phyloP scores from a whole-genome alignment of 2,888 invertebrate genomes.

The Calameuta idolon region DNA sequence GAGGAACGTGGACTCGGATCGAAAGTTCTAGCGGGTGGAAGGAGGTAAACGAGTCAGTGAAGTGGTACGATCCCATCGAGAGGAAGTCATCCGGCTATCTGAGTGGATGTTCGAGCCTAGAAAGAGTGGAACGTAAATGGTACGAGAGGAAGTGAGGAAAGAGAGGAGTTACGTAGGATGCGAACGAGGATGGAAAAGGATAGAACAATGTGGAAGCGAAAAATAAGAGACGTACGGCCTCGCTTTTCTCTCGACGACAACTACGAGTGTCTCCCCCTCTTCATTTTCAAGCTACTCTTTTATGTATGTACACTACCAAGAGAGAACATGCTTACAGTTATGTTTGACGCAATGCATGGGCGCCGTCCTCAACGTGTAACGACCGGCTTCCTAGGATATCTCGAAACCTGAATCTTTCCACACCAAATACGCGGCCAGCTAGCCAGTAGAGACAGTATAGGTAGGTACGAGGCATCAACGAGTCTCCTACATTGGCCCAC shows the following conservation, averaged over 20 bases:
- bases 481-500: not conserved
- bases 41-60: not conserved
- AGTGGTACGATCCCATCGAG: not conserved
- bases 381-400: constrained; percentile 27
- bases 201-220: not conserved
- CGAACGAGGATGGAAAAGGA: not conserved
- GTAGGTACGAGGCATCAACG: not conserved
- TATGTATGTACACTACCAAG: constrained; percentile 2
- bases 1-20: not conserved
- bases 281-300: constrained; percentile 5
- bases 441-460: not conserved
- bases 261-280: not conserved
- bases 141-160: not conserved
- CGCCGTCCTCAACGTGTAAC: constrained; percentile 8
- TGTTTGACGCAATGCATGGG: constrained; percentile 35
- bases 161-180: not conserved
- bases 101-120: not conserved
- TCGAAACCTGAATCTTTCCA: constrained; percentile 38
- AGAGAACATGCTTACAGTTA: constrained; percentile 31
- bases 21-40: not conserved
- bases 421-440: constrained; percentile 26
- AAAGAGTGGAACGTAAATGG: not conserved
- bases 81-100: not conserved
- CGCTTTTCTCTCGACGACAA: constrained; percentile 7
- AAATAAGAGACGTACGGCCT: not conserved